Evolutionary conservation across 2,113 vertebrate genomes (phyloP).

Genomic region (Coryphaenoides rupestris): DNA sequence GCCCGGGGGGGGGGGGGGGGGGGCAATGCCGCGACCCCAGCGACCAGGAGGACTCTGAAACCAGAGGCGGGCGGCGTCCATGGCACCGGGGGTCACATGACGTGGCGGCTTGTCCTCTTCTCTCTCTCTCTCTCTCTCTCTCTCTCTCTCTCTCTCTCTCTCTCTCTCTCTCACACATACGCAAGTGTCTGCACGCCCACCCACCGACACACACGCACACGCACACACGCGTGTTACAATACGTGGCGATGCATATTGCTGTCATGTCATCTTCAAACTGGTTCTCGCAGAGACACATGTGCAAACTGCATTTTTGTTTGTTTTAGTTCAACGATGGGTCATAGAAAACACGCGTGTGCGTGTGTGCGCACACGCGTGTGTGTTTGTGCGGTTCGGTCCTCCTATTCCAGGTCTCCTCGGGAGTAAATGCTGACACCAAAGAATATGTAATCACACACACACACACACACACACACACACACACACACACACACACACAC

Average conservation of each 20-base stretch:
- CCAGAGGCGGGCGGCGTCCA: no score
- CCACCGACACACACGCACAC: no score
- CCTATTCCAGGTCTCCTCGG: conserved; percentile 43
- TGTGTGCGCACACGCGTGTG: background rate
- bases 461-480: conserved; percentile 32
- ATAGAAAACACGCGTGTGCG: conserved; percentile 15
- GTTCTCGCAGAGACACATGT: background rate
- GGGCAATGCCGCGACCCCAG: no score
- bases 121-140: conserved; percentile 26
- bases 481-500: conserved; percentile 6
- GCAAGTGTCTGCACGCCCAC: no score
- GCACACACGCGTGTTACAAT: no score
- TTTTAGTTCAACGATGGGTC: no score
- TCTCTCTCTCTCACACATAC: no score
- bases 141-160: no score
- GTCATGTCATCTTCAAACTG: no score
- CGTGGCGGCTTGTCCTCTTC: conserved; percentile 1
- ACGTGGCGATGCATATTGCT: no score
- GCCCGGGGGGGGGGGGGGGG: no score
- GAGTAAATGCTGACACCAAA: conserved; percentile 64
- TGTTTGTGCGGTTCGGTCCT: conserved; percentile 37
- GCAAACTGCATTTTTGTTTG: background rate
- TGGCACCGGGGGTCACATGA: conserved; percentile 34
- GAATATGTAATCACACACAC: conserved; percentile 55
- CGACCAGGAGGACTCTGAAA: no score